Evolutionary conservation across 1,140 invertebrate genomes (phyloP).

Genomic region (Bombus picipes): DNA sequence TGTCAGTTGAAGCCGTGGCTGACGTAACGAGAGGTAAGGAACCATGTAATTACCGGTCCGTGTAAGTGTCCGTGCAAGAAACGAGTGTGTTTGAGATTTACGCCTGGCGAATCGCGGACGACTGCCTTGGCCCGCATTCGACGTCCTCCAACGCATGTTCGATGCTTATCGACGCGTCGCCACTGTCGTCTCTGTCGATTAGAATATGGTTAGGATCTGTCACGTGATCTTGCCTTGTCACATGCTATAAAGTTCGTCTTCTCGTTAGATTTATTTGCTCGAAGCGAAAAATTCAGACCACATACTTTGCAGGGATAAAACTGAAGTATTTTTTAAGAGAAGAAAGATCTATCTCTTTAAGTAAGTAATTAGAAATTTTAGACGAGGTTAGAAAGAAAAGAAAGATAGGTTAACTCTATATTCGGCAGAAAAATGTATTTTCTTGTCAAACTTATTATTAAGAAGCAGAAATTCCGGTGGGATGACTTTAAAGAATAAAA

Average conservation of each 20-base stretch:
- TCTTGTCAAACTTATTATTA: too few relatives aligned
- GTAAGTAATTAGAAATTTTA: too few relatives aligned
- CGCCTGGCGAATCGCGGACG: constrained; percentile 17
- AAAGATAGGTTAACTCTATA: too few relatives aligned
- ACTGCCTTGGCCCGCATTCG: constrained; percentile 45
- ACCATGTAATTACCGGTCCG: constrained; percentile 26
- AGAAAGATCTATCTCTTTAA: too few relatives aligned
- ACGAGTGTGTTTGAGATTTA: constrained; percentile 29
- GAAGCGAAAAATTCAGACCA: too few relatives aligned
- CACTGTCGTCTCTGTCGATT: constrained; percentile 28
- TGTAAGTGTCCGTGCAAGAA: constrained; percentile 21
- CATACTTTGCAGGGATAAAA: too few relatives aligned
- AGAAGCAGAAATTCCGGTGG: too few relatives aligned
- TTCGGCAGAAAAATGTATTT: too few relatives aligned
- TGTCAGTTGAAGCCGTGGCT: neutral
- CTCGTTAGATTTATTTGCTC: too few relatives aligned
- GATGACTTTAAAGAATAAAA: too few relatives aligned
- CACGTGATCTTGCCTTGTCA: neutral
- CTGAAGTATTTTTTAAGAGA: too few relatives aligned
- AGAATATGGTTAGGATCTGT: neutral
- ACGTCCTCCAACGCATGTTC: constrained; percentile 35
- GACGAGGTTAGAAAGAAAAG: too few relatives aligned
- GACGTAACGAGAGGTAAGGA: constrained; percentile 29
- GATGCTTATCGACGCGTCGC: constrained; percentile 29
- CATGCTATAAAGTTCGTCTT: neutral